phyloP scores from a whole-genome alignment of 2,797 vertebrate genomes.

The Poecile montanus region DNA sequence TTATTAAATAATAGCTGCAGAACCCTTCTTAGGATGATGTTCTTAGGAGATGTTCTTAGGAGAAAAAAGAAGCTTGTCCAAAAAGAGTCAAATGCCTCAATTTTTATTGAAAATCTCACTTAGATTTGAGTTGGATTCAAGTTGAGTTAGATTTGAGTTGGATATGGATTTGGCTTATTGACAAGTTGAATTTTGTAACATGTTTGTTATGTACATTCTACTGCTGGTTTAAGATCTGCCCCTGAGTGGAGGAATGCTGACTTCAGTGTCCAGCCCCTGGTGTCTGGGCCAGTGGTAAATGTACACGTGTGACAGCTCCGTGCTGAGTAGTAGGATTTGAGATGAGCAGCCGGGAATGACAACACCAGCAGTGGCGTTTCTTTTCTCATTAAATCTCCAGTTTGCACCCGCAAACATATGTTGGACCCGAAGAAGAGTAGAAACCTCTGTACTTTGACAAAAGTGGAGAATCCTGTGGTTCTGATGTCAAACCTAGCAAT shows the following conservation, averaged over 20 bases:
- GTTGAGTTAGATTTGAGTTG: not conserved
- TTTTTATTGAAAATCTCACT: not conserved
- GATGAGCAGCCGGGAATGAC: not conserved
- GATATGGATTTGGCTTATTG: not conserved
- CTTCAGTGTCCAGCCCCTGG: not conserved
- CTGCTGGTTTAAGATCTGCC: not conserved
- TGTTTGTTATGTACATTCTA: fast-evolving
- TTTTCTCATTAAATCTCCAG: not conserved
- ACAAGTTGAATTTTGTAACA: not conserved
- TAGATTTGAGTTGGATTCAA: not conserved
- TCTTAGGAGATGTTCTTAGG: not conserved
- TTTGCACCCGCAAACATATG: not conserved
- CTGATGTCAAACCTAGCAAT: not conserved
- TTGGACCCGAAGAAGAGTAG: not conserved
- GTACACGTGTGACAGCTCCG: fast-evolving
- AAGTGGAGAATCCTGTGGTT: not conserved
- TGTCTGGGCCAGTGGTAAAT: not conserved
- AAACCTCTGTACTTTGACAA: fast-evolving
- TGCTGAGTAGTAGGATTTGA: not conserved
- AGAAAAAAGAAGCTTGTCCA: not conserved
- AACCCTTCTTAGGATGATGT: not conserved
- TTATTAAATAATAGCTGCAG: not conserved
- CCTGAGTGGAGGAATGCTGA: not conserved
- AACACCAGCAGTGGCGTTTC: not conserved
- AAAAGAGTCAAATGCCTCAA: not conserved